Evolutionary conservation across 2,113 vertebrate species (phyloP).

Genomic region (Colinus virginianus): DNA sequence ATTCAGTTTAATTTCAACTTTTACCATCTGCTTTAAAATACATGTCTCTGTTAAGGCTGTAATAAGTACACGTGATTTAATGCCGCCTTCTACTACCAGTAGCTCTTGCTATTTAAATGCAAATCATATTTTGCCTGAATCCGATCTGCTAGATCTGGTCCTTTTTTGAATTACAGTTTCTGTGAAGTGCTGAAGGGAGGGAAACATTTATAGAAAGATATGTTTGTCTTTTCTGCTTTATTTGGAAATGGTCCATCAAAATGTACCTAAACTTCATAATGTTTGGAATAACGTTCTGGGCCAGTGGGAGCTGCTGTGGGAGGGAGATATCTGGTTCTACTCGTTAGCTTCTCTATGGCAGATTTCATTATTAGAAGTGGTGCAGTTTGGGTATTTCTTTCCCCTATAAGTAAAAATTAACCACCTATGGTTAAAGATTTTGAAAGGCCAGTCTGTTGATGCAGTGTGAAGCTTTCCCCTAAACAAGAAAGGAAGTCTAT

Average conservation of each 20-base stretch:
- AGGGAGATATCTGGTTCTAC: neutral
- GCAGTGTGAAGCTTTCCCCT: neutral
- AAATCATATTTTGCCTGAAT: slow-evolving; percentile 24
- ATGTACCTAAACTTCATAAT: neutral
- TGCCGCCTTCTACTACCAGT: neutral
- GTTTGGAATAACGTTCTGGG: neutral
- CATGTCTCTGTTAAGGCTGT: slow-evolving; percentile 1
- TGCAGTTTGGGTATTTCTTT: neutral
- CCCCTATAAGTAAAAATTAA: neutral
- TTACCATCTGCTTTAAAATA: slow-evolving; percentile 63
- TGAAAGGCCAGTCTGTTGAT: neutral
- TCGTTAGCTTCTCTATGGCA: neutral
- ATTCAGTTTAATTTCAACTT: slow-evolving; percentile 63
- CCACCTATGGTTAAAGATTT: neutral
- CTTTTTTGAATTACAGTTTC: neutral
- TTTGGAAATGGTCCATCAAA: neutral
- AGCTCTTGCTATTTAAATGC: slow-evolving; percentile 6
- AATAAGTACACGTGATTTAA: neutral
- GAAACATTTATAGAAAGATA: neutral
- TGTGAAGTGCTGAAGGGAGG: neutral
- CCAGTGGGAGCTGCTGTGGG: neutral
- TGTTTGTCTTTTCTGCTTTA: neutral
- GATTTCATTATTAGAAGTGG: neutral
- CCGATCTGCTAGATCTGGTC: neutral
- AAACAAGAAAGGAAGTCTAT: neutral